Evolutionary conservation across 2,797 vertebrate genomes (phyloP).

Genomic region (Psittacula derbiana): DNA sequence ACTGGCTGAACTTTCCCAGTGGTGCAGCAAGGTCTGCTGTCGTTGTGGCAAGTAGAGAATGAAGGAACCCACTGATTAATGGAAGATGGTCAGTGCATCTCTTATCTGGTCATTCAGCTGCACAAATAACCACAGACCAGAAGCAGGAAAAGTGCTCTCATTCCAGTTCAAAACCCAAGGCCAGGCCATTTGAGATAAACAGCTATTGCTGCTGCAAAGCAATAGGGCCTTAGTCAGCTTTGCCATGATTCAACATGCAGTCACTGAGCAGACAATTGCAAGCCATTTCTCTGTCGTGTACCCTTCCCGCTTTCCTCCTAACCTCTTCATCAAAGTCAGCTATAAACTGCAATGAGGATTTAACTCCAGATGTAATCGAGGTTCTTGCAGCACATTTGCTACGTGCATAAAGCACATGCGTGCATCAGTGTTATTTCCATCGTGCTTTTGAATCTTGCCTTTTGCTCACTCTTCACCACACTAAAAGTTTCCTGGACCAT

Average conservation of each 20-base stretch:
- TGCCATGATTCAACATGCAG: not conserved
- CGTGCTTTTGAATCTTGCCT: not conserved
- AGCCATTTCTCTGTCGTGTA: not conserved
- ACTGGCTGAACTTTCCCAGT: not conserved
- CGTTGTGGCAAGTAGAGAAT: not conserved
- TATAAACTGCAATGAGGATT: not conserved
- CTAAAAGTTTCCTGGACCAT: not conserved
- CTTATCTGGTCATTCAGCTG: not conserved
- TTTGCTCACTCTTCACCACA: not conserved
- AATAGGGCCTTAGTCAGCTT: not conserved
- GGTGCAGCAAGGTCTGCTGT: not conserved
- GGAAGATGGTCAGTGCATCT: not conserved
- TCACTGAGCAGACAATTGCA: accelerated
- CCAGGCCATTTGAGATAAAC: not conserved
- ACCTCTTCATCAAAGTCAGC: not conserved
- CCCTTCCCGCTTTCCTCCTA: not conserved
- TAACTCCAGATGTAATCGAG: not conserved
- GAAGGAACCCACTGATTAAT: not conserved
- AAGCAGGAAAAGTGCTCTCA: not conserved
- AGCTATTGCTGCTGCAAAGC: not conserved
- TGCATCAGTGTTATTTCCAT: not conserved
- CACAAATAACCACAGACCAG: not conserved
- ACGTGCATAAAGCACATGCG: accelerated
- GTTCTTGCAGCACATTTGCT: not conserved
- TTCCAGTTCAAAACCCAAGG: not conserved